Evolutionary conservation across 2,888 invertebrate species (phyloP).

Genomic region (Drosophila acutilabella): DNA sequence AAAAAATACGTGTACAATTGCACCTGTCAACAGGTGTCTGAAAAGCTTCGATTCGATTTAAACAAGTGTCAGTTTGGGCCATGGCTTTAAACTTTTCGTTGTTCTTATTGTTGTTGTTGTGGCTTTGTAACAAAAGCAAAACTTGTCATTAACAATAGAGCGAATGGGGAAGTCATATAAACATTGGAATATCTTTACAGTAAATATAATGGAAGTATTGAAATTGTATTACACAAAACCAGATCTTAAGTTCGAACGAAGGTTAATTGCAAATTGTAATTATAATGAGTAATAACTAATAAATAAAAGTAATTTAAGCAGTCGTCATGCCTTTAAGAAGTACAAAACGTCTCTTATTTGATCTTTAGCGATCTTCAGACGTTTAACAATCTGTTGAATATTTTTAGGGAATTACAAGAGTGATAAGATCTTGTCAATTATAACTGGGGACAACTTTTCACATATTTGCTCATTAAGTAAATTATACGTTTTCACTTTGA

Average conservation of each 20-base stretch:
- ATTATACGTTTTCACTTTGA: conserved; percentile 60
- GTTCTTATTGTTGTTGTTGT: conserved; percentile 4
- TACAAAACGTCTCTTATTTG: too few relatives aligned
- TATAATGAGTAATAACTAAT: conserved; percentile 8
- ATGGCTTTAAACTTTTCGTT: conserved; percentile 27
- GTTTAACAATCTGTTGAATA: neutral
- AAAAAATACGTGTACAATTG: conserved; percentile 11
- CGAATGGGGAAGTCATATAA: conserved; percentile 40
- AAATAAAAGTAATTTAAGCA: neutral
- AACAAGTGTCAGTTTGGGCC: conserved; percentile 57
- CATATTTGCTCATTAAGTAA: conserved; percentile 55
- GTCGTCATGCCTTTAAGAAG: neutral
- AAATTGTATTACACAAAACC: conserved; percentile 15
- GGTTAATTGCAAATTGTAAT: conserved; percentile 29
- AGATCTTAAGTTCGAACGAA: conserved; percentile 35
- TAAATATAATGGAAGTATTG: conserved; percentile 16
- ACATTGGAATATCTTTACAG: conserved; percentile 1
- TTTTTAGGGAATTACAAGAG: neutral
- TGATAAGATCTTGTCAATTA: conserved; percentile 6
- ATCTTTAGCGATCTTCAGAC: neutral
- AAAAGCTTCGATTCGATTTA: conserved; percentile 52
- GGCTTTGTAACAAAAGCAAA: conserved; percentile 52
- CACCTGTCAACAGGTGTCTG: conserved; percentile 56
- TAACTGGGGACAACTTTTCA: conserved; percentile 22
- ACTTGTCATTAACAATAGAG: conserved; percentile 48